Evolutionary conservation across 2,113 vertebrate species (phyloP).

Genomic region (Gadus chalcogrammus): DNA sequence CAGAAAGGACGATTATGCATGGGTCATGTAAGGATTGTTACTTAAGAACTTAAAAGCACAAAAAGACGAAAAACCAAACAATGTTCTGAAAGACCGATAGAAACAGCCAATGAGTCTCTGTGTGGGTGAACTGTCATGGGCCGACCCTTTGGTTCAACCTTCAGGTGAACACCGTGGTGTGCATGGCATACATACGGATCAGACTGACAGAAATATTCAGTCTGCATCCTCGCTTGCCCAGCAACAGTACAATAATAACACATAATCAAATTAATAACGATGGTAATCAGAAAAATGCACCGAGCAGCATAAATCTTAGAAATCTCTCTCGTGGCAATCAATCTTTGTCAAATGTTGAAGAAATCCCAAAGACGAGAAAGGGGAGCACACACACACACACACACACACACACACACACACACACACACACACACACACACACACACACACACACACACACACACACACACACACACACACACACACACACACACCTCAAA

Average conservation of each 20-base stretch:
- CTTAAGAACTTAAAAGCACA: too few species aligned
- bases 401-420: slow-evolving; percentile 37
- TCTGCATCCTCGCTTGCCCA: slow-evolving; percentile 15
- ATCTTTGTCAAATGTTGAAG: slow-evolving; percentile 40
- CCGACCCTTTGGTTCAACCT: not conserved
- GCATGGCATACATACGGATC: not conserved
- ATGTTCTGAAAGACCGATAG: too few species aligned
- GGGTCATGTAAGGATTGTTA: too few species aligned
- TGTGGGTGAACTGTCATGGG: too few species aligned
- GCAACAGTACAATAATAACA: slow-evolving; percentile 9
- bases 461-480: slow-evolving; percentile 30
- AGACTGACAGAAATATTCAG: not conserved
- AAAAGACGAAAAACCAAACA: too few species aligned
- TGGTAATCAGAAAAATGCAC: slow-evolving; percentile 26
- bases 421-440: slow-evolving; percentile 1
- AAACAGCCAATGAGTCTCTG: too few species aligned
- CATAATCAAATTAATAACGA: slow-evolving; percentile 29
- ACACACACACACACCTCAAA: slow-evolving; percentile 19
- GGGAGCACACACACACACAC: slow-evolving; percentile 18
- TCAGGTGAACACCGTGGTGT: not conserved
- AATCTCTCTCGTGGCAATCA: slow-evolving; percentile 34
- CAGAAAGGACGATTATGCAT: too few species aligned
- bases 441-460: slow-evolving; percentile 30
- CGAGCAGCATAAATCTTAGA: slow-evolving; percentile 13
- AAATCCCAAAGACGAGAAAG: slow-evolving; percentile 38